These are phyloP conservation scores for Podarcis lilfordi DNA, from an alignment of 2,797 vertebrate genomes.

Conservation along the genomic window DNA sequence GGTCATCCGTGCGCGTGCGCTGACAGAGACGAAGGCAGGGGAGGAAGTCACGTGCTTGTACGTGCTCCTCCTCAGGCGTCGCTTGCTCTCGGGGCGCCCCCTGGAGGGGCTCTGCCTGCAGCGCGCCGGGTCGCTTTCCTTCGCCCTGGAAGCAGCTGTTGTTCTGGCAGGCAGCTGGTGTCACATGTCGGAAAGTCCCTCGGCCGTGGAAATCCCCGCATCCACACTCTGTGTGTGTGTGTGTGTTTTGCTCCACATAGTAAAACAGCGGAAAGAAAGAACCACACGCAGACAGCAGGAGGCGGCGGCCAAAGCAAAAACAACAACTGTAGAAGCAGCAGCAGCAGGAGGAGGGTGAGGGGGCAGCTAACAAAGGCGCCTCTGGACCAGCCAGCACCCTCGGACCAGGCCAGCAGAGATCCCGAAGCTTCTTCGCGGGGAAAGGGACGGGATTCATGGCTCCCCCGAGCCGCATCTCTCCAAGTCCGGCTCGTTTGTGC, in stretches of 20 bases:
- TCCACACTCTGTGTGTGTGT: background rate
- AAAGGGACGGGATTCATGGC: conserved; percentile 35
- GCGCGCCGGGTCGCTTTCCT: background rate
- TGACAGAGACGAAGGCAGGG: background rate
- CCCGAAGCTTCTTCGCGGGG: no score
- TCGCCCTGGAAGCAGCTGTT: background rate
- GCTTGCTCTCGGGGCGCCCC: conserved; percentile 23
- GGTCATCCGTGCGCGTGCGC: no score
- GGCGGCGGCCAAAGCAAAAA: background rate
- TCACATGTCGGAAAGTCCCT: conserved; percentile 78
- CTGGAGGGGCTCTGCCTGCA: conserved; percentile 2
- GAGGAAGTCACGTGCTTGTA: background rate
- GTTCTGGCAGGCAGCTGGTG: background rate
- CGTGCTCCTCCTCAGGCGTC: background rate
- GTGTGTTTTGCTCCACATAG: background rate
- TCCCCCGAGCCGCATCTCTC: background rate
- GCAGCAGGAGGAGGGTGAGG: background rate
- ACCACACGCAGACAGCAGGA: background rate
- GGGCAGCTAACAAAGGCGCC: background rate
- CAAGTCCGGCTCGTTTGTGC: background rate
- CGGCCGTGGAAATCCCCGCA: conserved; percentile 76
- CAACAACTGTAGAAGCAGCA: background rate
- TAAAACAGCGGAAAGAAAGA: conserved; percentile 70
- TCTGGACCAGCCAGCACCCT: no score
- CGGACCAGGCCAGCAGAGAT: background rate